Base-by-base conservation (phyloP, 2,113 vertebrate species). In the Sula dactylatra region DNA sequence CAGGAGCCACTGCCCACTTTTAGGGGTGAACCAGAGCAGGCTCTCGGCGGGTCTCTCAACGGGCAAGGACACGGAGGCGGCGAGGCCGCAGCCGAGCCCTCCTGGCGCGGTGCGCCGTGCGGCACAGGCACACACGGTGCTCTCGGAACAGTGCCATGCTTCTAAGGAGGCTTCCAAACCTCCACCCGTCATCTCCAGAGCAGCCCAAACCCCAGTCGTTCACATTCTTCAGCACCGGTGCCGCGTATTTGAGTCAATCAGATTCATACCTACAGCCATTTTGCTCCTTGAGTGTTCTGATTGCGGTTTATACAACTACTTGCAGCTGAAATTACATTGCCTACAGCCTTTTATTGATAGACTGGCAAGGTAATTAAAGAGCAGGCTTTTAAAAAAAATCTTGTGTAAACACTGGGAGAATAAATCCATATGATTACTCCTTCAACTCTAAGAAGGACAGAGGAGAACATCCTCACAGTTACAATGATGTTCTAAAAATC, bases 301-400 rank as follows among this genome's bases (percentile, higher is more conserved):
- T 1, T 69, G 88, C 83, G 40, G 47, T 44, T 86, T 27, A 7
- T 70, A 18, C 64, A 49, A 14, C 79, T 16, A 11, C 92, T 78
- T 11, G 3, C 76, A 87, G 86, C 92, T 80, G 86, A 92, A 94
- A 90, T 86, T 42, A 21, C 76, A 19, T 12, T 67, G 90, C 94
- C 92, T 45, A 13, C 72, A 21, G 92, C 61, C 70, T 55, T 79
- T 67, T 95, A 96, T 84, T 73, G 95, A 96, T 81, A 69, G 93
- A 18, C 92, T 90, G 72, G 84, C n/a, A 52, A 90, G 90, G 91
- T 94, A 93, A 97, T 97, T 96, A 95, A 93, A 89, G 84, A 77
- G 69, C 66, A 88, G 44, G 64, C 61, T 95, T 74, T 86, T 84
- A 24, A 85, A 74, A 84, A 89, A 88, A 96, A 72, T 11, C 93